phyloP scores from a whole-genome alignment of 2,113 vertebrate genomes.

The Hemicordylus capensis region DNA sequence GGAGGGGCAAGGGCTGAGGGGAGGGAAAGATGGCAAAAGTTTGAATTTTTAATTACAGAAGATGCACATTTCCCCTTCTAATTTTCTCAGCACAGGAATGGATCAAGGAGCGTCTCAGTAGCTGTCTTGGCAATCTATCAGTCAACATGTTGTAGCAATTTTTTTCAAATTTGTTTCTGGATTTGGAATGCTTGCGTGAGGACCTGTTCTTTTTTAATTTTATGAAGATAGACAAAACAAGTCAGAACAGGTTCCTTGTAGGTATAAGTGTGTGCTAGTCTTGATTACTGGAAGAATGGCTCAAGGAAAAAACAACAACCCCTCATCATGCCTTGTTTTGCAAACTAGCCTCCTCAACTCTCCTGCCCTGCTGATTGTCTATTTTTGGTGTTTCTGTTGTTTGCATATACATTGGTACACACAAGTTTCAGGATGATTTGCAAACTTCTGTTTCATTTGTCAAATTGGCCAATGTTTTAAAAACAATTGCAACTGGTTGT shows the following conservation, averaged over 20 bases:
- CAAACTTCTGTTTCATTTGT: conserved; percentile 65
- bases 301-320: conserved; percentile 40
- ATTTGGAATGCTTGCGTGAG: conserved; percentile 80
- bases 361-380: conserved; percentile 49
- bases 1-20: not conserved
- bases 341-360: conserved; percentile 56
- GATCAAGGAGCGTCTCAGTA: conserved; percentile 67
- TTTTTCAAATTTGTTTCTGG: conserved; percentile 81
- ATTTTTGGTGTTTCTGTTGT: conserved; percentile 55
- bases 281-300: conserved; percentile 63
- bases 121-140: conserved; percentile 78
- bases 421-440: conserved; percentile 57
- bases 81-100: conserved; percentile 58
- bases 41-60: conserved; percentile 73
- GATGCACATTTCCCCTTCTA: conserved; percentile 53
- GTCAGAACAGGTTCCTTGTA: conserved; percentile 79
- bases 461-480: conserved; percentile 63
- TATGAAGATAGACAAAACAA: conserved; percentile 80
- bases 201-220: conserved; percentile 75
- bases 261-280: conserved; percentile 60
- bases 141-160: conserved; percentile 77
- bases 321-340: conserved; percentile 48
- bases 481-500: conserved; percentile 53
- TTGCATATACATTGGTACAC: conserved; percentile 59
- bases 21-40: not conserved